These are phyloP conservation scores for Mycalesis mineus DNA, from an alignment of 2,888 invertebrate genomes.

Conservation along the genomic window DNA sequence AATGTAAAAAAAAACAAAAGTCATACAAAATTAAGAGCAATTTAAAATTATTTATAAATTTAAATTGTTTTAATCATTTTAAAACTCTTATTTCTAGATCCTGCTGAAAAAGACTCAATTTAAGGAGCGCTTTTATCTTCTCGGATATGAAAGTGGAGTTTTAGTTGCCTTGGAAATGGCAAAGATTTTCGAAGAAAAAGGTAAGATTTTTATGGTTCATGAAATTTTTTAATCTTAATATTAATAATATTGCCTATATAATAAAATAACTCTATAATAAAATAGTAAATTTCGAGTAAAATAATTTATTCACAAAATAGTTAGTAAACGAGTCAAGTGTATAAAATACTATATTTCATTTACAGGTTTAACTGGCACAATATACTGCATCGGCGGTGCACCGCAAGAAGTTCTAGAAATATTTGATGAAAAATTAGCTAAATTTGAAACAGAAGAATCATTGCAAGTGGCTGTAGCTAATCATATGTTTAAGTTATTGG, in stretches of 20 bases:
- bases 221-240: too few species aligned
- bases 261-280: too few species aligned
- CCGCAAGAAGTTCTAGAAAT: conserved; percentile 41
- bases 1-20: too few species aligned
- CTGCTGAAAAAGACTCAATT: conserved; percentile 32
- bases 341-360: not conserved
- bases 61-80: not conserved
- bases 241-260: too few species aligned
- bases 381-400: conserved; percentile 48
- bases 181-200: conserved; percentile 39
- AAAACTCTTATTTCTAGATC: conserved; percentile 27
- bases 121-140: conserved; percentile 35
- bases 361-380: conserved; percentile 46
- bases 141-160: conserved; percentile 43
- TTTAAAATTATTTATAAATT: not conserved
- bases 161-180: conserved; percentile 42
- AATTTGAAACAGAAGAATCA: conserved; percentile 36
- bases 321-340: not conserved
- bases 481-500: conserved; percentile 49
- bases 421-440: conserved; percentile 38
- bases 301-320: too few species aligned
- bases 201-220: too few species aligned
- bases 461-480: conserved; percentile 44
- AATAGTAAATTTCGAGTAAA: too few species aligned
- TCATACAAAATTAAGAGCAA: too few species aligned